phyloP scores from a whole-genome alignment of 1,140 invertebrate genomes.

The Achatina immaculata region DNA sequence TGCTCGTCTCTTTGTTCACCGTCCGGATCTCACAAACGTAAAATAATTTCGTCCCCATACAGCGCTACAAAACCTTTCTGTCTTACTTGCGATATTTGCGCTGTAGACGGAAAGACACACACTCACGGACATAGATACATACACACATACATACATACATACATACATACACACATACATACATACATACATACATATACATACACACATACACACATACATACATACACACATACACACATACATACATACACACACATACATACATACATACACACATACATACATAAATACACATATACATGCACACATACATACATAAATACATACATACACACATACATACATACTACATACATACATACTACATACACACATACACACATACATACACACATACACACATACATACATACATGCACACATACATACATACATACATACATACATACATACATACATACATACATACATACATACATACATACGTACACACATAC shows the following conservation, averaged over 20 bases:
- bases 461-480: constrained; percentile 34
- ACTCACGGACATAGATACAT: not conserved
- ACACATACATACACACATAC: constrained; percentile 22
- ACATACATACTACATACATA: too few species aligned
- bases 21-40: too few species aligned
- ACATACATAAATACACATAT: too few species aligned
- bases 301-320: too few species aligned
- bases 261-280: constrained; percentile 26
- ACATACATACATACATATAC: constrained; percentile 32
- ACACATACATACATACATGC: constrained; percentile 26
- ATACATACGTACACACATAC: constrained; percentile 22
- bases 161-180: constrained; percentile 27
- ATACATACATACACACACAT: constrained; percentile 28
- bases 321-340: too few species aligned
- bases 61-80: too few species aligned
- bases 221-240: constrained; percentile 28
- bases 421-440: constrained; percentile 25
- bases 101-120: too few species aligned
- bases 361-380: constrained; percentile 17
- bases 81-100: too few species aligned
- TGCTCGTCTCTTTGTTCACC: too few species aligned
- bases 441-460: constrained; percentile 30
- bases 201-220: constrained; percentile 24
- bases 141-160: constrained; percentile 28
- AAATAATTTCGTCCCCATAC: too few species aligned